Evolutionary conservation across 2,797 vertebrate species (phyloP).

Genomic region (Molossus molossus): DNA sequence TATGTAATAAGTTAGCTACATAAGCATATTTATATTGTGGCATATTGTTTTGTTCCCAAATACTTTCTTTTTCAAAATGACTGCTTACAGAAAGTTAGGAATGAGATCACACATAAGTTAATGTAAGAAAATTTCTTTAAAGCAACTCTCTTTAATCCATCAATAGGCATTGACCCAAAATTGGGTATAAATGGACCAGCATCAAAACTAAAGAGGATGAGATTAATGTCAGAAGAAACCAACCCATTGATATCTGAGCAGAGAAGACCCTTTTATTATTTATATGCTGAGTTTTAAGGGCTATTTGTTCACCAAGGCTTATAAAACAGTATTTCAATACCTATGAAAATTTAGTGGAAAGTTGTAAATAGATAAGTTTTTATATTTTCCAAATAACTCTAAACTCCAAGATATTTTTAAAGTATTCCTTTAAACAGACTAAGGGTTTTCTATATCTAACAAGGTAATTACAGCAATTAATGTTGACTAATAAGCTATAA

Average conservation of each 20-base stretch:
- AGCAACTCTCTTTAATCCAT: not conserved
- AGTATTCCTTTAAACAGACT: not conserved
- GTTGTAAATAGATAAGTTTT: slow-evolving; percentile 2
- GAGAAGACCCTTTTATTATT: not conserved
- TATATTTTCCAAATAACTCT: slow-evolving; percentile 46
- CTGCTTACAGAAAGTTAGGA: not conserved
- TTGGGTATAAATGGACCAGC: not conserved
- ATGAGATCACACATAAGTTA: not conserved
- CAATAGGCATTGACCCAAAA: not conserved
- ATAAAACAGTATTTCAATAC: not conserved
- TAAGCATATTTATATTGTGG: not conserved
- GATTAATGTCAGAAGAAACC: not conserved
- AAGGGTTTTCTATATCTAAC: slow-evolving; percentile 32
- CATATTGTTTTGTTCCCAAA: slow-evolving; percentile 30
- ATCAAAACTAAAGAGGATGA: not conserved
- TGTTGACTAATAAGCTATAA: not conserved
- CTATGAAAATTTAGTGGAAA: slow-evolving; percentile 27
- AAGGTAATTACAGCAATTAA: not conserved
- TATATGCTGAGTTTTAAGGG: not conserved
- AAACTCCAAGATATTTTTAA: not conserved
- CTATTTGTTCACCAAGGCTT: not conserved
- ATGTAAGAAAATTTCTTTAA: slow-evolving; percentile 18
- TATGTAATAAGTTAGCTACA: not conserved
- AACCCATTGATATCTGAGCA: not conserved
- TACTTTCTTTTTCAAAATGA: not conserved